These are phyloP conservation scores for Danionella dracula DNA, from an alignment of 2,797 vertebrate genomes.

Conservation along the genomic window DNA sequence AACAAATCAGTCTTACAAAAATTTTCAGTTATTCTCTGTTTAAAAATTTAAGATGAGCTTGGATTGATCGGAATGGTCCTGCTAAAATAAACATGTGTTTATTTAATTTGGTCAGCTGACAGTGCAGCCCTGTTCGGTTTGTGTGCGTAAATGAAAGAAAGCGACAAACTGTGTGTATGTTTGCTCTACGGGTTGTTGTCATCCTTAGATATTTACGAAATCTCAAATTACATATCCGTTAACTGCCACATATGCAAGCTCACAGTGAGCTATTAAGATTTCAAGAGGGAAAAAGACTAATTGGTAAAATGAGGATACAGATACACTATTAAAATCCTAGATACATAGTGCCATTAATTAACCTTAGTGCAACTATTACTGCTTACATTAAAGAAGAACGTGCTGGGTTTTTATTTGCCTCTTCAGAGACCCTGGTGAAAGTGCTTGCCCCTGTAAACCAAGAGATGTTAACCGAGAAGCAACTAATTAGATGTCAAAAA, in stretches of 20 bases:
- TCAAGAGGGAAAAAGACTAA: constrained; percentile 59
- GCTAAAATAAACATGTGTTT: too few species aligned
- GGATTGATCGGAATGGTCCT: too few species aligned
- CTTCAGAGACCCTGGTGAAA: constrained; percentile 90
- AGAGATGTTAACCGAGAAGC: constrained; percentile 96
- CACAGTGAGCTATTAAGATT: constrained; percentile 63
- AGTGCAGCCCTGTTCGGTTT: background rate
- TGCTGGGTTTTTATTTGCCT: constrained; percentile 83
- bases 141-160: constrained; percentile 9
- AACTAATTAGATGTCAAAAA: constrained; percentile 99
- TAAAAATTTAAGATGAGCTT: too few species aligned
- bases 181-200: constrained; percentile 15
- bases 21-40: too few species aligned
- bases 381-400: constrained; percentile 92
- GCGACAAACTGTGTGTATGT: constrained; percentile 12
- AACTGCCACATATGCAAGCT: constrained; percentile 43
- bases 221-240: constrained; percentile 47
- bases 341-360: constrained; percentile 84
- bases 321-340: constrained; percentile 39
- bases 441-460: constrained; percentile 79
- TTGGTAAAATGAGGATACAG: constrained; percentile 55
- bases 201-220: constrained; percentile 53
- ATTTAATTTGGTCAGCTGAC: too few species aligned
- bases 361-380: constrained; percentile 95
- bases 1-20: too few species aligned